phyloP scores from a whole-genome alignment of 2,113 vertebrate species.

The Aphyosemion australe region DNA sequence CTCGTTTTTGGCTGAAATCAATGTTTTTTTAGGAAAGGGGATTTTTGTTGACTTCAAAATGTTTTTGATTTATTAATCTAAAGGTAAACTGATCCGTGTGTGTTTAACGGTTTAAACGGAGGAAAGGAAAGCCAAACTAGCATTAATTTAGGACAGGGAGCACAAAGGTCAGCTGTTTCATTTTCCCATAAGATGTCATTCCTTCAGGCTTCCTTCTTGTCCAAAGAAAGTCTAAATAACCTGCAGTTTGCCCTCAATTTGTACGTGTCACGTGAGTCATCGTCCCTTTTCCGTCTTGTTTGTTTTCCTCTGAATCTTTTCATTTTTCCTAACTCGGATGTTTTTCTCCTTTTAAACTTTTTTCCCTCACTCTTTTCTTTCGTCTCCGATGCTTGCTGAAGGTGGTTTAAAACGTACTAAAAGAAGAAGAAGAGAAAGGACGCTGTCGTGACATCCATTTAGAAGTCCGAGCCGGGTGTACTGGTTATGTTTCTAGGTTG shows the following conservation, averaged over 20 bases:
- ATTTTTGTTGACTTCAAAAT: background rate
- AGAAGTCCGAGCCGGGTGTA: constrained; percentile 11
- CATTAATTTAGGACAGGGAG: constrained; percentile 8
- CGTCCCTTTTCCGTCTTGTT: constrained; percentile 17
- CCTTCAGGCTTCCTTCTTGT: constrained; percentile 21
- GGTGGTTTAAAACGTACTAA: constrained; percentile 25
- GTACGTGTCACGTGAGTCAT: constrained; percentile 35
- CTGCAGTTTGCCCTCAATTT: constrained; percentile 60
- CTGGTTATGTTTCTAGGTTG: constrained; percentile 17
- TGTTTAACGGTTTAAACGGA: background rate
- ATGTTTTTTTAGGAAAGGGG: background rate
- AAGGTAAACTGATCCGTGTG: constrained; percentile 2
- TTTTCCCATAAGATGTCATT: constrained; percentile 15
- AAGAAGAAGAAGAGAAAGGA: constrained; percentile 2
- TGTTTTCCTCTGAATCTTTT: constrained; percentile 30
- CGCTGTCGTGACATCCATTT: constrained; percentile 49
- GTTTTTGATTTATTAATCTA: background rate
- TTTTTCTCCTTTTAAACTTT: constrained; percentile 1
- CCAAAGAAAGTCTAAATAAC: constrained; percentile 53
- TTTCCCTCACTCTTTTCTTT: background rate
- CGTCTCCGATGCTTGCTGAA: background rate
- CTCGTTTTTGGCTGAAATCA: background rate
- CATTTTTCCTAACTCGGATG: constrained; percentile 24
- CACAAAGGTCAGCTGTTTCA: constrained; percentile 12
- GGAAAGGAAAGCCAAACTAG: background rate